phyloP scores from a whole-genome alignment of 2,797 vertebrate genomes.

The Sternotherus odoratus region DNA sequence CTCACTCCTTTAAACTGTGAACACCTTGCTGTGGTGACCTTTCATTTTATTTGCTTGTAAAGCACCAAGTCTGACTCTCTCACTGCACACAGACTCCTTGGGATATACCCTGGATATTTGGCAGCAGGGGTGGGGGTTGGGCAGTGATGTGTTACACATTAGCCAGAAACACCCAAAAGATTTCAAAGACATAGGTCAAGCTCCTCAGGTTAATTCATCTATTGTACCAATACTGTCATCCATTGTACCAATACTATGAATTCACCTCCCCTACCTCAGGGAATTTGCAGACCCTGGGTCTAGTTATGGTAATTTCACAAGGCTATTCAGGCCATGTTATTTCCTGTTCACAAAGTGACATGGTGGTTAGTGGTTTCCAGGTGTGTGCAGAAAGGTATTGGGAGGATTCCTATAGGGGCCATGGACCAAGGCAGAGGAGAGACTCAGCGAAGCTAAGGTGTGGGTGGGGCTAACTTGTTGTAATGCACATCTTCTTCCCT shows the following conservation, averaged over 20 bases:
- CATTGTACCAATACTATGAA: neutral
- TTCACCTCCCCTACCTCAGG: neutral
- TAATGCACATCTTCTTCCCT: neutral
- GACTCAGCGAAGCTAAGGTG: neutral
- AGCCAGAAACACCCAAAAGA: neutral
- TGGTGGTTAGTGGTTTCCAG: neutral
- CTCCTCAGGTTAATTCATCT: neutral
- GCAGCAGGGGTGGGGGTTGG: neutral
- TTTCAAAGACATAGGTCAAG: neutral
- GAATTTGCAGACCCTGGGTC: neutral
- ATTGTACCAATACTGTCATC: neutral
- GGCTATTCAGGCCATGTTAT: neutral
- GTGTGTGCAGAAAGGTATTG: neutral
- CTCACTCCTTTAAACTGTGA: neutral
- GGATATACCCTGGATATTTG: neutral
- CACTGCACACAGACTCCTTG: neutral
- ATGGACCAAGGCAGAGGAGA: neutral
- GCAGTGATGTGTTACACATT: neutral
- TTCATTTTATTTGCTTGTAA: neutral
- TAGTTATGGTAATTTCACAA: neutral
- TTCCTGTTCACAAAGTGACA: neutral
- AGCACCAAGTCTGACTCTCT: neutral
- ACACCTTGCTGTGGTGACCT: neutral
- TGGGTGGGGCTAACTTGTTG: neutral
- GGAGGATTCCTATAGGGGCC: neutral